Evolutionary conservation across 2,888 invertebrate genomes (phyloP), one percentile per base, ranked within the genome.

Genomic region (Rhabditoides inermis): DNA sequence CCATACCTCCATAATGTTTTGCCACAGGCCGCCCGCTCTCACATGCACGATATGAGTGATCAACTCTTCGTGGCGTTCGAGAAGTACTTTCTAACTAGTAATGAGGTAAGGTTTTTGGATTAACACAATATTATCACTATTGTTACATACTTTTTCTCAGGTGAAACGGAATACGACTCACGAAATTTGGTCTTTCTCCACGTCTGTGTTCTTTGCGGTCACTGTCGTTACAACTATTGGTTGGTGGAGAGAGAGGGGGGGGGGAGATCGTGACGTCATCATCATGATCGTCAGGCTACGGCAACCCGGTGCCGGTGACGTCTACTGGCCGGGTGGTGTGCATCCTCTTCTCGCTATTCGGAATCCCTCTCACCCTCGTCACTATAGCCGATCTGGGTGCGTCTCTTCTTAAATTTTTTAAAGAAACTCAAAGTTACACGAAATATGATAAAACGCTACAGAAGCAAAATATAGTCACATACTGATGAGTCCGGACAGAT

Each of bases 161-260:
- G 74, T 74, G 25, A 74, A 74, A 50, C 49, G 46, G 35, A 76
- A 76, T 60, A 52, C 56, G 6, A 75, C 73, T 10, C 53, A 61
- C 7, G 73, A 73, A 51, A 70, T 77, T 22, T 76, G 76, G 76
- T 68, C 72, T 7, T 77, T 77, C 50, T 69, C 73, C 6, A 76
- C 75, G 25, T 72, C 76, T 20, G 69, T 76, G n/a, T 76, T 76
- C 63, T 76, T 76, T 53, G 76, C 76, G 15, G 75, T 73, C 20
- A 77, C 76, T 5, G 76, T 76, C 5, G 72, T 74, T 22, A 74
- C 74, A 2, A 74, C 74, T 2, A 75, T 74, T 20, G 74, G 72
- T 69, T 37, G 32, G 51, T 26, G n/a, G n/a, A n/a, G n/a, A n/a
- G n/a, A n/a, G n/a, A n/a, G n/a, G n/a, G n/a, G n/a, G n/a, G n/a